Conservation (phyloP, 1,140 invertebrate species). For the Drosophila lacertosa region DNA sequence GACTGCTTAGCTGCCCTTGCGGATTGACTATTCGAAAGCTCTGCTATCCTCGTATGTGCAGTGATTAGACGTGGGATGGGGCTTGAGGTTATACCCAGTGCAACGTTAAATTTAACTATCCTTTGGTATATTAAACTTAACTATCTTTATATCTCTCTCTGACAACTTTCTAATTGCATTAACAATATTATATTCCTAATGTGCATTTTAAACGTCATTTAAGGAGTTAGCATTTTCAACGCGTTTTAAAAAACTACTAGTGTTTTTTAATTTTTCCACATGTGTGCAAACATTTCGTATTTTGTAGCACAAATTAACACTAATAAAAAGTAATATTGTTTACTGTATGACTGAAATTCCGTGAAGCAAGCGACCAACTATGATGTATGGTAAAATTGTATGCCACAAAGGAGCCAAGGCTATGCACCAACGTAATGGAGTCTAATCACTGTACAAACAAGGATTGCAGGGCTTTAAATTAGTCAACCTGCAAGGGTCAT, state of each 20-base stretch:
- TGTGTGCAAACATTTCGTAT: no score
- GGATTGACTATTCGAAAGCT: not conserved
- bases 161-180: no score
- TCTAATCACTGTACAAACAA: constrained; percentile 23
- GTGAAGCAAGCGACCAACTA: not conserved
- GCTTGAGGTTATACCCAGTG: no score
- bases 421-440: not conserved
- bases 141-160: no score
- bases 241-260: no score
- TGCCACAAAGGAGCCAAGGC: not conserved
- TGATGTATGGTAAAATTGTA: not conserved
- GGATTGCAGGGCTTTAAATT: not conserved
- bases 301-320: not conserved
- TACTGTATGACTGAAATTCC: not conserved
- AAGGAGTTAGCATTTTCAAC: no score
- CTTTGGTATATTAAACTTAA: no score
- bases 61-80: constrained; percentile 1
- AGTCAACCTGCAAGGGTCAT: not conserved
- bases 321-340: not conserved
- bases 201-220: no score
- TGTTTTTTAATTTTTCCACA: no score
- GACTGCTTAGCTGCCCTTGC: not conserved
- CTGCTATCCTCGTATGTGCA: constrained; percentile 7
- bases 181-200: no score
- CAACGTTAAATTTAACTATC: no score